Percentiles rank a stretch among this genome's conserved stretches.
phyloP scores from a whole-genome alignment of 1,140 invertebrate genomes.

The Galleria mellonella region DNA sequence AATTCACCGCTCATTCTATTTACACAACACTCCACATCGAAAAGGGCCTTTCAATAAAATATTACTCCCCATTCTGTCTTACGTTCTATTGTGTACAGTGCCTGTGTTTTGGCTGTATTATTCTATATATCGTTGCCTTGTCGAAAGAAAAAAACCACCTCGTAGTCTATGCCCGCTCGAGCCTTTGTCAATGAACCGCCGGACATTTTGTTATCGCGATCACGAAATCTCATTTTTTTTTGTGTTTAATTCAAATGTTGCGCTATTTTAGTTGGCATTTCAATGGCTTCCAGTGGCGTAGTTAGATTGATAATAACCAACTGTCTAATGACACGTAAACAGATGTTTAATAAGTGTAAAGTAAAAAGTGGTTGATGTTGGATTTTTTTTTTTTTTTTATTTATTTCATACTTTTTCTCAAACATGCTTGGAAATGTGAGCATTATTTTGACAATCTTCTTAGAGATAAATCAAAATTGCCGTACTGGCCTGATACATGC shows the following conservation, averaged over 20 bases:
- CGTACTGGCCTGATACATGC: no score
- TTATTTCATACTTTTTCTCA: background rate
- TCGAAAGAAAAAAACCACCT: constrained; percentile 30
- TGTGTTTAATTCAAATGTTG: constrained; percentile 53
- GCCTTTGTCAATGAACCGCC: constrained; percentile 43
- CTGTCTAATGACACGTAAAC: constrained; percentile 40
- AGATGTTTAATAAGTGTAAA: constrained; percentile 29
- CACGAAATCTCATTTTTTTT: constrained; percentile 26
- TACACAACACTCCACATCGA: constrained; percentile 62
- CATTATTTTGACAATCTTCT: no score
- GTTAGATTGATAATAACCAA: constrained; percentile 15
- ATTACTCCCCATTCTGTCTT: constrained; percentile 62
- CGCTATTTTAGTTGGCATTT: constrained; percentile 26
- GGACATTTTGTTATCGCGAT: constrained; percentile 57
- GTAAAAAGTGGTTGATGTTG: background rate
- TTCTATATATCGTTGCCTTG: constrained; percentile 43
- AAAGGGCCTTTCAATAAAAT: constrained; percentile 70
- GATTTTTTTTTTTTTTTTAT: background rate
- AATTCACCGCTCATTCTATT: constrained; percentile 52
- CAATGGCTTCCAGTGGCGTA: constrained; percentile 13
- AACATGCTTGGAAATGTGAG: no score
- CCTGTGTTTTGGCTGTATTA: constrained; percentile 48
- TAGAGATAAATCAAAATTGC: no score
- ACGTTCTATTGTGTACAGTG: constrained; percentile 44
- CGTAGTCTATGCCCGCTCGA: background rate